These are phyloP conservation scores for Buceros bicornis DNA, from an alignment of 2,797 vertebrate genomes.

Conservation along the genomic window DNA sequence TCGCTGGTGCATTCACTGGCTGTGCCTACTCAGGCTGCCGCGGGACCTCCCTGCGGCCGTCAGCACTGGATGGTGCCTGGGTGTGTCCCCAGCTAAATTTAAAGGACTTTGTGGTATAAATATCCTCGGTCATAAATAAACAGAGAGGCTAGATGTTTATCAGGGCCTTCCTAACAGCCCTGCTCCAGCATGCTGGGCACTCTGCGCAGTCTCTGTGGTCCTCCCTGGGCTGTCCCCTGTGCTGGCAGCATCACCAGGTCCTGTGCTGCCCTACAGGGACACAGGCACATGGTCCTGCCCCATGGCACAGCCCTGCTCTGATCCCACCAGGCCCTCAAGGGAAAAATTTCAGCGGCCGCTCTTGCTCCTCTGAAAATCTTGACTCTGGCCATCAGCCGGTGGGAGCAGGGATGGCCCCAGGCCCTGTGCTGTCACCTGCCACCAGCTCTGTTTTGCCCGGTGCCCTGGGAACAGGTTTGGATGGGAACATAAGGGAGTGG, in stretches of 20 bases:
- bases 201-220: rapidly evolving
- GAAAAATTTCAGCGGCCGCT: not conserved
- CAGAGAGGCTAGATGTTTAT: slow-evolving; percentile 63
- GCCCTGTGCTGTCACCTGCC: not conserved
- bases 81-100: slow-evolving; percentile 67
- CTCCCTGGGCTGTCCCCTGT: not conserved
- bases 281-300: not conserved
- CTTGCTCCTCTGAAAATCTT: not conserved
- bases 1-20: rapidly evolving
- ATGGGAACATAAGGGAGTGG: not conserved
- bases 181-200: rapidly evolving
- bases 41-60: rapidly evolving
- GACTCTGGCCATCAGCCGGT: not conserved
- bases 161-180: not conserved
- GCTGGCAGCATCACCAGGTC: not conserved
- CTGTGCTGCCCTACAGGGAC: rapidly evolving
- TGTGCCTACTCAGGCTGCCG: rapidly evolving
- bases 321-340: not conserved
- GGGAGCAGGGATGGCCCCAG: not conserved
- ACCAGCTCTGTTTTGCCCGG: not conserved
- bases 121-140: slow-evolving; percentile 53
- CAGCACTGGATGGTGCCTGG: slow-evolving; percentile 29
- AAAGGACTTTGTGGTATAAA: slow-evolving; percentile 60
- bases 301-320: rapidly evolving
- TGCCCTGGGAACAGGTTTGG: not conserved